A percentile compares a stretch with the other conserved stretches of the same genome.
These are phyloP conservation scores for Philypnodon macrostomus DNA, from an alignment of 2,797 vertebrate species.

Conservation along the genomic window DNA sequence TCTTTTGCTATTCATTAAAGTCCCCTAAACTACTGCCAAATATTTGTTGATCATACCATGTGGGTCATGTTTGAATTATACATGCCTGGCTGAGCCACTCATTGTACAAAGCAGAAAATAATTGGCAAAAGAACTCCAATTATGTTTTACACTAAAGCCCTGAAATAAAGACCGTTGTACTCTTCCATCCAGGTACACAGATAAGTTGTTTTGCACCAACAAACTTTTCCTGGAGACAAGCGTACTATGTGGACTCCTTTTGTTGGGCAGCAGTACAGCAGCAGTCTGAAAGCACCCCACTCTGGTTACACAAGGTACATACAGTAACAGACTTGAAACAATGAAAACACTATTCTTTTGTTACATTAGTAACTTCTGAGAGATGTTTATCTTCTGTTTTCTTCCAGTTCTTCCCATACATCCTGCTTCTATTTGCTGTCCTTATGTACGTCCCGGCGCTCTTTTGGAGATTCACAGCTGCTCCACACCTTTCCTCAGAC, in stretches of 20 bases:
- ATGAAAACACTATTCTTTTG: neutral
- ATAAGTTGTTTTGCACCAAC: slow-evolving; percentile 93
- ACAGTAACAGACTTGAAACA: slow-evolving; percentile 15
- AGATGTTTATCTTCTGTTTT: neutral
- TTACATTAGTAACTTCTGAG: neutral
- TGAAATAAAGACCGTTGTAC: slow-evolving; percentile 11
- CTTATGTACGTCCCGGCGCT: slow-evolving; percentile 87
- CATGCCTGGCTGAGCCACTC: slow-evolving; percentile 13
- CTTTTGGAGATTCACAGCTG: slow-evolving; percentile 89
- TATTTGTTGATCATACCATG: slow-evolving; percentile 5
- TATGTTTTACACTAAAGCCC: neutral
- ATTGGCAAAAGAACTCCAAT: slow-evolving; percentile 20
- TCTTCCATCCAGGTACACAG: slow-evolving; percentile 82
- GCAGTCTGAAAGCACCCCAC: slow-evolving; percentile 75
- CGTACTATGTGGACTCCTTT: slow-evolving; percentile 88
- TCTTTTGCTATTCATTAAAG: neutral
- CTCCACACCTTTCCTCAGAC: slow-evolving; percentile 90
- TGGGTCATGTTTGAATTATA: slow-evolving; percentile 25
- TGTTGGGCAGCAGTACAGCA: slow-evolving; percentile 94
- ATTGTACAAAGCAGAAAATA: slow-evolving; percentile 4
- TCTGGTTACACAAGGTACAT: slow-evolving; percentile 94
- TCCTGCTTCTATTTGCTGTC: slow-evolving; percentile 86
- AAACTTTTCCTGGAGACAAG: slow-evolving; percentile 87
- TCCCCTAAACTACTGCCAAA: slow-evolving; percentile 2
- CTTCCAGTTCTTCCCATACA: slow-evolving; percentile 91